phyloP scores from a whole-genome alignment of 2,797 vertebrate genomes.

The Chaenodraco wilsoni region DNA sequence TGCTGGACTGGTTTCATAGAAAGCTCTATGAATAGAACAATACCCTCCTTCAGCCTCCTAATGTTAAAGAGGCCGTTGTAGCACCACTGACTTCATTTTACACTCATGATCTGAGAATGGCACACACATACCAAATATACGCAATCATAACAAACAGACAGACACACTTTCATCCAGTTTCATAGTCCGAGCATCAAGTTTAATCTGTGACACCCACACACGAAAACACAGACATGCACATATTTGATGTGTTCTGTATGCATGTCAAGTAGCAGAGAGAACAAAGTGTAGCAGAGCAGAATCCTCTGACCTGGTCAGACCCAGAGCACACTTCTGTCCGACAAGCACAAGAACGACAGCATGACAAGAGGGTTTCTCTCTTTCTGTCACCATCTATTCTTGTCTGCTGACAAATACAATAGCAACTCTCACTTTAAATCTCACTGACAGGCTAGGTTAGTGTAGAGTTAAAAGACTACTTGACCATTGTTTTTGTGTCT shows the following conservation, averaged over 20 bases:
- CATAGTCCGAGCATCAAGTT: conserved; percentile 51
- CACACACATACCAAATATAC: conserved; percentile 21
- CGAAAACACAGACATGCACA: conserved; percentile 29
- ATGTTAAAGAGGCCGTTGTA: conserved; percentile 75
- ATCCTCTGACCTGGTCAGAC: conserved; percentile 49
- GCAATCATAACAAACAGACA: conserved; percentile 25
- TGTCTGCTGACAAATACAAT: conserved; percentile 26
- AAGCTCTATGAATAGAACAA: conserved; percentile 82
- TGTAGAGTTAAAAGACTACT: background rate
- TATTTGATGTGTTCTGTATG: conserved; percentile 32
- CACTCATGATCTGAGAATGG: conserved; percentile 70
- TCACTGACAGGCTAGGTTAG: conserved; percentile 1
- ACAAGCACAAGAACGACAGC: conserved; percentile 42
- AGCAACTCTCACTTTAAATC: conserved; percentile 3
- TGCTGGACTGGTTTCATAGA: conserved; percentile 72
- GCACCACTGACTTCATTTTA: conserved; percentile 80
- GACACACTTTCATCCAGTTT: conserved; percentile 36
- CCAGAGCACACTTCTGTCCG: conserved; percentile 55
- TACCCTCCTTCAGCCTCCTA: conserved; percentile 74
- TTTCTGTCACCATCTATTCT: conserved; percentile 42
- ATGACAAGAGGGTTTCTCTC: conserved; percentile 39
- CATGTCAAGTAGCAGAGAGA: conserved; percentile 52
- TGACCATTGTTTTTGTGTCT: background rate
- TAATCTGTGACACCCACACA: conserved; percentile 49
- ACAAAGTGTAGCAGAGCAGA: conserved; percentile 28